A percentile compares a stretch with the other conserved stretches of the same genome.
phyloP scores from a whole-genome alignment of 2,797 vertebrate genomes.

The Bovichtus diacanthus region DNA sequence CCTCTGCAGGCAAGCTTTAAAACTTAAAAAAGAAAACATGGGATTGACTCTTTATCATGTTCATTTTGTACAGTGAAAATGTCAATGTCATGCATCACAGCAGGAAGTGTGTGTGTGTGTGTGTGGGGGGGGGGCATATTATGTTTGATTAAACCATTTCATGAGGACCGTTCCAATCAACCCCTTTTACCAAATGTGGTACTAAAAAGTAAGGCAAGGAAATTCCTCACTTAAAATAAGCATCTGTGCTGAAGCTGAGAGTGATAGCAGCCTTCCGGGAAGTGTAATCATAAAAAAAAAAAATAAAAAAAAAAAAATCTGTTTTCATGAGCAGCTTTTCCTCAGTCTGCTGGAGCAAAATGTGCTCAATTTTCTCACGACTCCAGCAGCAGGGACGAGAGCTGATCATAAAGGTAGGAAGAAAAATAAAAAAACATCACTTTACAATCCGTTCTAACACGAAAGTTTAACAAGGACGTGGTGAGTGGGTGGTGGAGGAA shows the following conservation, averaged over 20 bases:
- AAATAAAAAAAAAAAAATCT: slow-evolving; percentile 61
- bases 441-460: slow-evolving; percentile 42
- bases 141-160: slow-evolving; percentile 48
- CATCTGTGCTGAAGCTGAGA: slow-evolving; percentile 61
- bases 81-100: slow-evolving; percentile 4
- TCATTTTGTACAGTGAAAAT: not conserved
- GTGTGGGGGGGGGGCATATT: slow-evolving; percentile 1
- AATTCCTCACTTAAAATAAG: slow-evolving; percentile 60
- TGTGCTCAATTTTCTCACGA: slow-evolving; percentile 61
- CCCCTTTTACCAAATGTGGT: slow-evolving; percentile 36
- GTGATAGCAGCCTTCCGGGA: slow-evolving; percentile 65
- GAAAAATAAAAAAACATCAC: slow-evolving; percentile 63
- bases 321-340: slow-evolving; percentile 67
- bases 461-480: slow-evolving; percentile 55
- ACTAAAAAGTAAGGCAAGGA: slow-evolving; percentile 33
- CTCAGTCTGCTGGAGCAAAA: slow-evolving; percentile 63
- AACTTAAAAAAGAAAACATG: slow-evolving; percentile 1
- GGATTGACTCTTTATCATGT: slow-evolving; percentile 17
- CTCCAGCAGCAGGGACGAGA: slow-evolving; percentile 43
- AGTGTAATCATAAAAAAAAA: slow-evolving; percentile 66
- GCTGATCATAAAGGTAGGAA: slow-evolving; percentile 63
- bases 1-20: slow-evolving; percentile 5
- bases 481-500: slow-evolving; percentile 38
- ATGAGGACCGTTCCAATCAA: slow-evolving; percentile 32
- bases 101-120: slow-evolving; percentile 5